Base-by-base conservation (phyloP, 2,797 vertebrate genomes). In the Mallotus villosus region DNA sequence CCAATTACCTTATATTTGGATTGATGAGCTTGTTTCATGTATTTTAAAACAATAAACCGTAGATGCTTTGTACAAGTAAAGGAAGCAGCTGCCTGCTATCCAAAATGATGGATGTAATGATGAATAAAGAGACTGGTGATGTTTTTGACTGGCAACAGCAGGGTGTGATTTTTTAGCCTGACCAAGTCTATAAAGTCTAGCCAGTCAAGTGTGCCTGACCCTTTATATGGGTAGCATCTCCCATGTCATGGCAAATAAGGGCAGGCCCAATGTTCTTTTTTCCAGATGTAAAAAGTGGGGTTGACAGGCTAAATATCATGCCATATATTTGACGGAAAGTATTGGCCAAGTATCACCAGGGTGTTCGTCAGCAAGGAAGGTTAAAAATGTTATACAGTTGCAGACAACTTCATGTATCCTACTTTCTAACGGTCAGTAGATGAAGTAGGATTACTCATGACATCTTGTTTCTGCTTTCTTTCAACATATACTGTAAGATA, bases 291-390 rank as follows among this genome's bases (percentile, higher is more conserved):
- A 70, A 79, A 79, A 84, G 85, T 85, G 85, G 82, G 77, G 87
- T 75, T 84, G 86, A 86, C 84, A 67, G 86, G 82, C 68, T 83
- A 79, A 89, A 85, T 81, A 82, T 88, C 84, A 74, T 79, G 78
- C 79, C 83, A 82, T 88, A 85, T 85, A 90, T 89, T 78, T 87
- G 72, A 25, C 9, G n/a, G 4, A 65, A 53, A 68, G 79, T 70
- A 74, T 82, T 87, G 84, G 77, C 81, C 60, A 61, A 74, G 85
- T 82, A 82, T 89, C 87, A 86, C 60, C 77, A 69, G 81, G 64
- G 74, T 77, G 24, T 60, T 74, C 70, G 80, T 74, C 75, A 70
- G 66, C 9, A 12, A 46, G 41, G 41, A 46, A 46, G 41, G 11
- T 77, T 14, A 25, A 22, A 12, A 17, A 66, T 21, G 8, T 14